Conservation (phyloP, 2,797 vertebrate genomes). For the Hypotaenidia okinawae region DNA sequence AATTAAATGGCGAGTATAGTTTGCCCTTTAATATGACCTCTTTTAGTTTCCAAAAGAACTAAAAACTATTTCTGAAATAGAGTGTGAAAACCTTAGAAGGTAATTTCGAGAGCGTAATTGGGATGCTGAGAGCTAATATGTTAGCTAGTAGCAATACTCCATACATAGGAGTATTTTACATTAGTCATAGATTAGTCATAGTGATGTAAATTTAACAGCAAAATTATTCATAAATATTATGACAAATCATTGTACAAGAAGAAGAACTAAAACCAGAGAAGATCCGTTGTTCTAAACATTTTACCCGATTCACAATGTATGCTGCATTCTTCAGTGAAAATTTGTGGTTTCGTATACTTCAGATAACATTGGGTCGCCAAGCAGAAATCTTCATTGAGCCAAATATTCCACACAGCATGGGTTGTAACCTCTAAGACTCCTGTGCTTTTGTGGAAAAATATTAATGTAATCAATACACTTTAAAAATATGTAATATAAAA, state of each 20-base stretch:
- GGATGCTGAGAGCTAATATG: not conserved
- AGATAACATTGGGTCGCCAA: not conserved
- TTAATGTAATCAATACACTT: not conserved
- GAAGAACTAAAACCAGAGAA: not conserved
- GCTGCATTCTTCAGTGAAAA: not conserved
- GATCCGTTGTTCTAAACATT: not conserved
- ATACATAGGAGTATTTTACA: not conserved
- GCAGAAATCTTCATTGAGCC: not conserved
- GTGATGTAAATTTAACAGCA: not conserved
- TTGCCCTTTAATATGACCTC: not conserved
- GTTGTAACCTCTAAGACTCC: not conserved
- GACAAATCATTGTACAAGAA: not conserved
- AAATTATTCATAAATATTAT: not conserved
- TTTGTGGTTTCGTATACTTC: not conserved
- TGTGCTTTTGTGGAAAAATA: not conserved
- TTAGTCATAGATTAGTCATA: not conserved
- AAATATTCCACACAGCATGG: not conserved
- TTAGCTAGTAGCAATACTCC: not conserved
- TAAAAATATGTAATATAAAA: not conserved
- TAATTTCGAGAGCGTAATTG: not conserved
- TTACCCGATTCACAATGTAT: not conserved
- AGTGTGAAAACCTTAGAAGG: not conserved
- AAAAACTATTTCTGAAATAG: not conserved
- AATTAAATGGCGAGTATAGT: not conserved
- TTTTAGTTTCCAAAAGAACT: not conserved